Evolutionary conservation across 2,113 vertebrate genomes (phyloP).

Genomic region (Pygoscelis antarcticus): DNA sequence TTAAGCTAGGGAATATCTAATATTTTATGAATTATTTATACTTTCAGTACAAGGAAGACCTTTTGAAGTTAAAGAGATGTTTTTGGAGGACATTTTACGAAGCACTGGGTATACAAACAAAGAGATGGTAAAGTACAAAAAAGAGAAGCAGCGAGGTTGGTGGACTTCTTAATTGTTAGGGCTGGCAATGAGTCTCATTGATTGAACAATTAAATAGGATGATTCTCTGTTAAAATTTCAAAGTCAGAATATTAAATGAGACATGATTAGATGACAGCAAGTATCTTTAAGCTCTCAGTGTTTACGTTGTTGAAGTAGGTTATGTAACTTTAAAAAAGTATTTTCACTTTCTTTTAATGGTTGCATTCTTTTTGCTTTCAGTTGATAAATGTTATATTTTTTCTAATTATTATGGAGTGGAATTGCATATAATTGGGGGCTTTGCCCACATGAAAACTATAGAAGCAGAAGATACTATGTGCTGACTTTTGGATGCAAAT

Average conservation of each 20-base stretch:
- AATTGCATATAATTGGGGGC: fast-evolving
- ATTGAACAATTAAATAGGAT: not conserved
- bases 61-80: slow-evolving; percentile 92
- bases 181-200: not conserved
- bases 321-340: not conserved
- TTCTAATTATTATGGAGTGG: not conserved
- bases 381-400: not conserved
- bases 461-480: not conserved
- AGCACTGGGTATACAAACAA: slow-evolving; percentile 86
- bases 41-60: slow-evolving; percentile 86
- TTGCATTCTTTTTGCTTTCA: not conserved
- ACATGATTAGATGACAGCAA: not conserved
- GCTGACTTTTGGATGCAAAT: not conserved
- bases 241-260: not conserved
- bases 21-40: not conserved
- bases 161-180: not conserved
- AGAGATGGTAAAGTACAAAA: slow-evolving; percentile 85
- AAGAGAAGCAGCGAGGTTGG: slow-evolving; percentile 86
- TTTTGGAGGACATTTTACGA: slow-evolving; percentile 91
- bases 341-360: not conserved
- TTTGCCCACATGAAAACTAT: not conserved
- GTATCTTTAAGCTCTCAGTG: not conserved
- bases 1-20: not conserved
- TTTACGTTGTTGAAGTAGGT: not conserved
- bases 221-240: not conserved